Conservation (phyloP, 2,888 invertebrate genomes). For the Cataglyphis cursor region DNA sequence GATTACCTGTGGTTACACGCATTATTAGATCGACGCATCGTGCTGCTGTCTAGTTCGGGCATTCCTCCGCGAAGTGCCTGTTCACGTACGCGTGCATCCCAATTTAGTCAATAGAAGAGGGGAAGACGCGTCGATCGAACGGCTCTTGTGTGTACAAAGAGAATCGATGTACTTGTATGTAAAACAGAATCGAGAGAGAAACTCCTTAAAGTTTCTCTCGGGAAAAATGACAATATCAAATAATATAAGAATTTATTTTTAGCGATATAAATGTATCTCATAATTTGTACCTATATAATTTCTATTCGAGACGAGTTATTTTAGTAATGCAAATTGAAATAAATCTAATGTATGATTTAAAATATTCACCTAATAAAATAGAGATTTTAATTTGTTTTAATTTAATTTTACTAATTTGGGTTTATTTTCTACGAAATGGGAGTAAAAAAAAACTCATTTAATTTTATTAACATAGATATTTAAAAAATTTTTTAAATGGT, state of each 20-base stretch:
- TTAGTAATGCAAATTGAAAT: not conserved
- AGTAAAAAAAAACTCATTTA: not conserved
- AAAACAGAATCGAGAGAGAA: not conserved
- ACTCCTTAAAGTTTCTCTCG: not conserved
- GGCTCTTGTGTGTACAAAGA: conserved; percentile 2
- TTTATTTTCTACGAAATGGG: not conserved
- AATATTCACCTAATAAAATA: not conserved
- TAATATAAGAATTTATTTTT: not conserved
- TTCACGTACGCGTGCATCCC: not conserved
- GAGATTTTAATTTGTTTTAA: not conserved
- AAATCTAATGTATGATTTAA: not conserved
- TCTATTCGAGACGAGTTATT: not conserved
- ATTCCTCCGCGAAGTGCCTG: conserved; percentile 52
- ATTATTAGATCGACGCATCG: conserved; percentile 78
- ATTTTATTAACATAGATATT: not conserved
- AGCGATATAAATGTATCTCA: not conserved
- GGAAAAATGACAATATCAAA: not conserved
- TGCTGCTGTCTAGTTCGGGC: conserved; percentile 50
- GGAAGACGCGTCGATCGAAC: not conserved
- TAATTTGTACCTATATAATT: not conserved
- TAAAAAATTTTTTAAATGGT: not conserved
- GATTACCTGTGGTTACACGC: conserved; percentile 84
- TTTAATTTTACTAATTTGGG: not conserved
- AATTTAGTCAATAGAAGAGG: conserved; percentile 1
- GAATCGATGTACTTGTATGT: conserved; percentile 1